These are phyloP conservation scores for Spondyliosoma cantharus DNA, from an alignment of 2,797 vertebrate species.

Conservation along the genomic window DNA sequence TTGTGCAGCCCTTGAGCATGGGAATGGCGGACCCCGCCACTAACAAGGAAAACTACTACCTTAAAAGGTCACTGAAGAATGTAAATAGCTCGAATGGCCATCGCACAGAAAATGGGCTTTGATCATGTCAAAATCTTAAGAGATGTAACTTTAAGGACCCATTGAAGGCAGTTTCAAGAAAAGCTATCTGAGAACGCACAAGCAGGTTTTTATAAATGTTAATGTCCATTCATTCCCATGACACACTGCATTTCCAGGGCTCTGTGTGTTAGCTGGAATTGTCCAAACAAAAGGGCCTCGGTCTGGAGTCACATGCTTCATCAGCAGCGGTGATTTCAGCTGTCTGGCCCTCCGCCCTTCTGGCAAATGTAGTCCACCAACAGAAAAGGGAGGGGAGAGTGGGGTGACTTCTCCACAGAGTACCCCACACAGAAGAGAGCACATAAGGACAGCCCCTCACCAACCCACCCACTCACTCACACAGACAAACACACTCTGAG, in stretches of 20 bases:
- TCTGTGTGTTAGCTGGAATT: conserved; percentile 69
- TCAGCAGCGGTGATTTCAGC: conserved; percentile 78
- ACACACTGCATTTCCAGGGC: conserved; percentile 55
- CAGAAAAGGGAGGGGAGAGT: conserved; percentile 67
- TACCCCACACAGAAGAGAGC: conserved; percentile 68
- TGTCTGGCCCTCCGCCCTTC: conserved; percentile 73
- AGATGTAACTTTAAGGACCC: neutral
- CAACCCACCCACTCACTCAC: conserved; percentile 71
- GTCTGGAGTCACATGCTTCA: conserved; percentile 77
- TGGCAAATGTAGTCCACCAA: conserved; percentile 75
- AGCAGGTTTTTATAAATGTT: conserved; percentile 49
- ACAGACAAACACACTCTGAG: conserved; percentile 77
- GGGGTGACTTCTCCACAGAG: conserved; percentile 79
- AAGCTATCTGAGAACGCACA: conserved; percentile 8
- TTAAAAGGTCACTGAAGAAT: neutral
- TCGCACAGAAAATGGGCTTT: neutral
- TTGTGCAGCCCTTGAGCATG: too few relatives aligned
- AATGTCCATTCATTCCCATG: conserved; percentile 58
- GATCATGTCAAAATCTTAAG: neutral
- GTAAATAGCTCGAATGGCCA: neutral
- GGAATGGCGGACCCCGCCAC: too few relatives aligned
- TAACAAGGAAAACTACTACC: neutral
- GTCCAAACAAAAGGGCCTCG: conserved; percentile 77
- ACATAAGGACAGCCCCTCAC: conserved; percentile 73
- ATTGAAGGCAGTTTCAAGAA: conserved; percentile 1